Base-by-base conservation (phyloP, 2,797 vertebrate genomes). In the Oceanodroma leucorhoa region DNA sequence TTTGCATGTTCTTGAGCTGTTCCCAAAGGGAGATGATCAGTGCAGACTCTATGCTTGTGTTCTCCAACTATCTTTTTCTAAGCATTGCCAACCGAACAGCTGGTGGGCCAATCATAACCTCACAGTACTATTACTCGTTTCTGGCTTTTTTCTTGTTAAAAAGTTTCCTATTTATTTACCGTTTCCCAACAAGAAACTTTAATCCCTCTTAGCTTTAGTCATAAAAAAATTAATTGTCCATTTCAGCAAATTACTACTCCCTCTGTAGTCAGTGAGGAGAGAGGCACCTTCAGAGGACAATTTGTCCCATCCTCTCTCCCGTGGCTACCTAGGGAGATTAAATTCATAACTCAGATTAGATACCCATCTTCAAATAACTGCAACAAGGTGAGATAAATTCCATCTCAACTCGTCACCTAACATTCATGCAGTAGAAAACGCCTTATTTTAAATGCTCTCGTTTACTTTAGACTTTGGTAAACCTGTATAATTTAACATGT, bases 401-500 rank as follows among this genome's bases (percentile, higher is more conserved):
- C 50, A 81, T 83, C 50, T 82, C 50, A 80, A 55, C 43, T 86
- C 46, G 86, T 57, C 50, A 50, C 4, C 0, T 78, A 80, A 67
- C 67, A 77, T 77, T 55, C 23, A 71, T 0, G 5, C 22, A 60
- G 58, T 65, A 58, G 19, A 89, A 92, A 90, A 94, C 50, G 67
- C 51, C 83, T 93, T 95, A 81, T 83, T 95, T 93, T 88, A 72
- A 92, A 80, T 67, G 54, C 72, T 80, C 43, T 45, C 30, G 5
- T 90, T 87, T 92, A 53, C 40, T 85, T 80, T 72, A 78, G 94
- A 87, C 38, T 96, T 86, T 0, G 29, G 45, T 54, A 89, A 97
- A 91, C 75, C 62, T 88, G 34, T 94, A 50, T 96, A 92, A 97
- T 97, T 97, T 95, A 69, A 83, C n/a, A 92, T 8, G n/a, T 82